Evolutionary conservation across 2,888 invertebrate genomes (phyloP).

Genomic region (Pterostichus niger): DNA sequence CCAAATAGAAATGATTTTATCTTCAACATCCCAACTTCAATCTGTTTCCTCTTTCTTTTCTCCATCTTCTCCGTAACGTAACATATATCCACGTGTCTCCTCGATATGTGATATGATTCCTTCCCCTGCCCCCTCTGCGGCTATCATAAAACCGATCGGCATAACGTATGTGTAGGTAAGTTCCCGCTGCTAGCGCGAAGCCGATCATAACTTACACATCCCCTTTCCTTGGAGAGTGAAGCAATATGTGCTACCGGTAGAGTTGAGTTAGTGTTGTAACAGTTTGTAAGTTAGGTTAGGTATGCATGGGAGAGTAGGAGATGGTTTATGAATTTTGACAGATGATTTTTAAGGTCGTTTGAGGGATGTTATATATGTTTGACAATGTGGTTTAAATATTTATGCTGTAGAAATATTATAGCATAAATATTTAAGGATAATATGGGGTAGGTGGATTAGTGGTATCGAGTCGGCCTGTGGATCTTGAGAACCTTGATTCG

Average conservation of each 20-base stretch:
- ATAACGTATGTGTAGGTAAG: constrained; percentile 33
- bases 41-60: background rate
- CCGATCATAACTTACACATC: too few relatives aligned
- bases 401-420: too few relatives aligned
- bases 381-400: too few relatives aligned
- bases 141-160: constrained; percentile 56
- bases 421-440: too few relatives aligned
- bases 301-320: background rate
- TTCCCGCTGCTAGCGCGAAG: background rate
- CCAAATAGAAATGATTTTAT: too few relatives aligned
- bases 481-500: too few relatives aligned
- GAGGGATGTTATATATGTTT: background rate
- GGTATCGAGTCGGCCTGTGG: too few relatives aligned
- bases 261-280: constrained; percentile 9
- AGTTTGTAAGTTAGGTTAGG: constrained; percentile 20
- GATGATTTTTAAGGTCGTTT: constrained; percentile 30
- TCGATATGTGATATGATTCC: background rate
- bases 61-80: background rate
- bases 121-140: constrained; percentile 14
- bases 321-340: constrained; percentile 31
- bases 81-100: background rate
- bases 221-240: background rate
- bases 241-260: background rate
- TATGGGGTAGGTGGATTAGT: too few relatives aligned
- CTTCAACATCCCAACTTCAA: too few relatives aligned